A percentile compares a stretch with the other conserved stretches of the same genome.
These are phyloP conservation scores for Gymnocephalus cernua DNA, from an alignment of 2,113 vertebrate species.

Conservation along the genomic window DNA sequence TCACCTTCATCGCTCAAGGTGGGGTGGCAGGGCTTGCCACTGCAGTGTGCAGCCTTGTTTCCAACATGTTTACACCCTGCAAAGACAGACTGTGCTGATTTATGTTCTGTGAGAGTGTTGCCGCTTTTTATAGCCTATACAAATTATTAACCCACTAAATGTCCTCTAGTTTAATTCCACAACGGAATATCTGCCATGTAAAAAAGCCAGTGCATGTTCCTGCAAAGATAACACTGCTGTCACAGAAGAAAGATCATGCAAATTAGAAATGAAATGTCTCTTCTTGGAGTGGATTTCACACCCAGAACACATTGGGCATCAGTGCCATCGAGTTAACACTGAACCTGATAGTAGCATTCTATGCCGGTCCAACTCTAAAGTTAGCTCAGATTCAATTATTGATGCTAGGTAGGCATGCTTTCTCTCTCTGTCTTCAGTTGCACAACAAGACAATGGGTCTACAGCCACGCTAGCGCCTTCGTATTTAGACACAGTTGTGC, in stretches of 20 bases:
- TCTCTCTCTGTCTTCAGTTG: constrained; percentile 35
- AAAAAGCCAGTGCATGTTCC: neutral
- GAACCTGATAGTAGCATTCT: constrained; percentile 51
- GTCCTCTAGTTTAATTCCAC: constrained; percentile 38
- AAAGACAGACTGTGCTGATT: constrained; percentile 42
- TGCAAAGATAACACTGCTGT: neutral
- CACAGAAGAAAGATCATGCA: neutral
- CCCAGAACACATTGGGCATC: neutral
- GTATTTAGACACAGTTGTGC: neutral
- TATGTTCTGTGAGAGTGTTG: constrained; percentile 22
- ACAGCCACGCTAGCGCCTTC: neutral
- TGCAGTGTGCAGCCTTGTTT: constrained; percentile 17
- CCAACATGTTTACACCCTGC: neutral
- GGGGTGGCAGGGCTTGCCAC: neutral
- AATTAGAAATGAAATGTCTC: neutral
- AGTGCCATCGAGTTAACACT: constrained; percentile 20
- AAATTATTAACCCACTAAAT: constrained; percentile 50
- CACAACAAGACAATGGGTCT: constrained; percentile 14
- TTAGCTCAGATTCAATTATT: constrained; percentile 55
- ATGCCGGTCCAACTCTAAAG: constrained; percentile 33
- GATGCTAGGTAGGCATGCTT: constrained; percentile 32
- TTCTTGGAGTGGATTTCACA: constrained; percentile 5
- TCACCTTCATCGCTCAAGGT: constrained; percentile 58
- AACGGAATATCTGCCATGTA: neutral
- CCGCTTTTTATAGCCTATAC: constrained; percentile 45